phyloP scores from a whole-genome alignment of 1,140 invertebrate species.

The Aphelinus certus region DNA sequence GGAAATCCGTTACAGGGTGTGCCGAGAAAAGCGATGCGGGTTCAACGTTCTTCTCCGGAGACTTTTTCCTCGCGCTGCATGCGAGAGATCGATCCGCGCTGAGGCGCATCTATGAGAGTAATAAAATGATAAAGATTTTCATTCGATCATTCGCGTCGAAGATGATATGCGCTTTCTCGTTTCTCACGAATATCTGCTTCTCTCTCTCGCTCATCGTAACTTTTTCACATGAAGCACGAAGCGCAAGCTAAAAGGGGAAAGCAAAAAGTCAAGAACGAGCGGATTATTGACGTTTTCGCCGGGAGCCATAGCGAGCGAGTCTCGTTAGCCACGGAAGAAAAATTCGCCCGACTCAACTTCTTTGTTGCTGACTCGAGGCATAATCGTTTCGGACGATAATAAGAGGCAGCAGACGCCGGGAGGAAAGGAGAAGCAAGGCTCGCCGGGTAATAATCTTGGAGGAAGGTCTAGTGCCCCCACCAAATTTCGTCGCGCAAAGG shows the following conservation, averaged over 20 bases:
- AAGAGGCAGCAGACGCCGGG: slow-evolving; percentile 7
- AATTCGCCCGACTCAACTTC: slow-evolving; percentile 10
- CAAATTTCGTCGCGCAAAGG: slow-evolving; percentile 2
- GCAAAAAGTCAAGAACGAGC: neutral
- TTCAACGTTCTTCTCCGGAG: neutral
- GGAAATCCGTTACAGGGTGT: slow-evolving; percentile 11
- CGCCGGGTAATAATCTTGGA: slow-evolving; percentile 19
- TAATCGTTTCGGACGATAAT: slow-evolving; percentile 5
- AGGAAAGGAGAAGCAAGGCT: neutral
- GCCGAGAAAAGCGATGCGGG: neutral
- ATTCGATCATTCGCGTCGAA: too few relatives aligned
- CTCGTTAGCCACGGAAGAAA: slow-evolving; percentile 2
- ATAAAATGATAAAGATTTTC: too few relatives aligned
- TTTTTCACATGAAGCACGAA: too few relatives aligned
- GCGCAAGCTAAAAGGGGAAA: too few relatives aligned
- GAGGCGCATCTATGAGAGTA: too few relatives aligned
- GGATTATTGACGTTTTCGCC: slow-evolving; percentile 28
- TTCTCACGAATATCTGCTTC: too few relatives aligned
- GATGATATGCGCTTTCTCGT: too few relatives aligned
- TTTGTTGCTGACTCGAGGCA: slow-evolving; percentile 19
- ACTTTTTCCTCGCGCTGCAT: neutral
- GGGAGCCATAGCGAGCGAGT: neutral
- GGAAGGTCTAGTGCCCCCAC: slow-evolving; percentile 5
- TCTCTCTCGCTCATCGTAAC: too few relatives aligned
- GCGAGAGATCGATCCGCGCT: too few relatives aligned